Conservation (phyloP, 2,888 invertebrate genomes). For the Chaetoderma sp. region DNA sequence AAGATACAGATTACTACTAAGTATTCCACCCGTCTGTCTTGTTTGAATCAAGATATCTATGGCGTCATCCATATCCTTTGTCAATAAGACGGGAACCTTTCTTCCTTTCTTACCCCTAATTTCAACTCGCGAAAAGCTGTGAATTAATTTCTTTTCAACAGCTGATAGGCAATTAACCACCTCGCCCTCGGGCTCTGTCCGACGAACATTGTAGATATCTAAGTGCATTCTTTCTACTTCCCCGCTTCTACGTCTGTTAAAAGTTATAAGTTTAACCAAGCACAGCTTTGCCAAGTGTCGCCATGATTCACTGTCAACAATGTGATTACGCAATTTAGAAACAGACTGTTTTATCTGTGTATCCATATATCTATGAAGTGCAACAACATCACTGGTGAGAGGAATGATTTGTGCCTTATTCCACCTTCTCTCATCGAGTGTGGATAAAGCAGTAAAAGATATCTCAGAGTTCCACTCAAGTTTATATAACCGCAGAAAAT, state of each 20-base stretch:
- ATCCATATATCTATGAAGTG: no score
- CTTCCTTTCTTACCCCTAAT: slow-evolving; percentile 21
- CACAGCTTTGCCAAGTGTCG: no score
- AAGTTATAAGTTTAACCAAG: no score
- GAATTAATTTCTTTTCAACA: slow-evolving; percentile 14
- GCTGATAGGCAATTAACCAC: slow-evolving; percentile 12
- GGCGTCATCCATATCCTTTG: not conserved
- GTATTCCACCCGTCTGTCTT: not conserved
- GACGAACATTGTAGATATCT: slow-evolving; percentile 7
- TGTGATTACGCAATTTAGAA: no score
- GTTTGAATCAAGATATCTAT: slow-evolving; percentile 4
- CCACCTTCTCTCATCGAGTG: no score
- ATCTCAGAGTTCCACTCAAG: no score
- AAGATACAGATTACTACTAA: slow-evolving; percentile 9
- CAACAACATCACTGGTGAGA: no score
- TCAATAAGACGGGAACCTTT: slow-evolving; percentile 17
- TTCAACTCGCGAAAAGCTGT: slow-evolving; percentile 12
- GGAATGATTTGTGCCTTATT: no score
- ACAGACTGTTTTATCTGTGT: no score
- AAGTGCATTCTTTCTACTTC: slow-evolving; percentile 18
- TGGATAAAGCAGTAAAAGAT: no score
- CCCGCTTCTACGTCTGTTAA: slow-evolving; percentile 20
- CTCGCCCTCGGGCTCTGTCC: slow-evolving; percentile 11
- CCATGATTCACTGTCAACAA: no score
- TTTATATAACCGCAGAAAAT: no score